Base-by-base conservation (phyloP, 1,140 invertebrate genomes). In the Halictus rubicundus region DNA sequence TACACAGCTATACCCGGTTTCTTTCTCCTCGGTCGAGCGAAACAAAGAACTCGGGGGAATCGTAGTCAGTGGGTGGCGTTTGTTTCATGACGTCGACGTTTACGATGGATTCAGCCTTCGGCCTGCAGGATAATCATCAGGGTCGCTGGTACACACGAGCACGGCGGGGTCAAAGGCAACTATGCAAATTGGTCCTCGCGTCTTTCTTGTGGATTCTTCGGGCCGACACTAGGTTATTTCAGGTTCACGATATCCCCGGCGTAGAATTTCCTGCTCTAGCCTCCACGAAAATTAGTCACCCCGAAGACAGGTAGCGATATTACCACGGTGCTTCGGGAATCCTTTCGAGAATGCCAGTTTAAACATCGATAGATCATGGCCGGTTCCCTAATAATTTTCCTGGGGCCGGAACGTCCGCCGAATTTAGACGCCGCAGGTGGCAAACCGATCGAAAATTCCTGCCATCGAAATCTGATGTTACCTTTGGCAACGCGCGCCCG, bases 81-180 rank as follows among this genome's bases (percentile, higher is more conserved):
- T 68, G 61, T 69, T 71, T 70, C 78, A 72, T 74, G 77, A 82
- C 63, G 66, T 70, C 66, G 68, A 83, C 68, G 60, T 69, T 69
- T 60, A 69, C 78, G 54, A 74, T 80, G 69, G 65, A 69, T 76
- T 54, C 71, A 76, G 54, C 68, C 81, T 79, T 68, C 69, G 65
- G 70, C 64, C 57, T n/a, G 46, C 57, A 21, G 77, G 71, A 82
- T 82, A 79, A 79, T 79, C 64, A 79, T 82, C 77, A 42, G 63
- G 77, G 77, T 74, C 69, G 54, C 52, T 64, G 25, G 76, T 68
- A 78, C 54, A 73, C 77, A 73, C 61, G 65, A 49, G 54, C 21
- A 64, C 25, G 52, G 8, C 27, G 61, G 66, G 70, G 64, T 82
- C 63, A 65, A 69, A 82, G 81, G 69, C 68, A 70, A 74, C 68